Evolutionary conservation across 2,797 vertebrate genomes (phyloP).

Genomic region (Esox lucius): DNA sequence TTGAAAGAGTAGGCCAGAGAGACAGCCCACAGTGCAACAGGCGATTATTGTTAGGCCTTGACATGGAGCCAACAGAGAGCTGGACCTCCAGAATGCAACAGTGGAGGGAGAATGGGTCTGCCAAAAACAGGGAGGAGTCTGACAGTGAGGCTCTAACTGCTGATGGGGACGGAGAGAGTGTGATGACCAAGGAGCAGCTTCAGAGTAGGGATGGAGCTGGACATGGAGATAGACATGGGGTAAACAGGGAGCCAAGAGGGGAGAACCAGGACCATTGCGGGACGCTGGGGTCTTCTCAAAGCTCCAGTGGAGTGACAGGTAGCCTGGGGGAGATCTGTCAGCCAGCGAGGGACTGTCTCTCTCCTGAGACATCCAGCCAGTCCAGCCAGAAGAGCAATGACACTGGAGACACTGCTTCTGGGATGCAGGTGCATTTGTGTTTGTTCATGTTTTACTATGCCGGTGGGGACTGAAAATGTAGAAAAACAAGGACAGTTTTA

Average conservation of each 20-base stretch:
- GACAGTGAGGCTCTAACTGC: slow-evolving; percentile 18
- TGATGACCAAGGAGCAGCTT: slow-evolving; percentile 18
- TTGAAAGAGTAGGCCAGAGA: slow-evolving; percentile 12
- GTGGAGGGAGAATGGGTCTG: slow-evolving; percentile 23
- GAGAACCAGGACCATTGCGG: slow-evolving; percentile 52
- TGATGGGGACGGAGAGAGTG: not conserved
- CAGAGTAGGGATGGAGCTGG: slow-evolving; percentile 24
- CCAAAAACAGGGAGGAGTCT: slow-evolving; percentile 11
- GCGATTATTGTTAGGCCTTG: slow-evolving; percentile 30
- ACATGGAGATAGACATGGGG: slow-evolving; percentile 15
- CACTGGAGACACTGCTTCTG: slow-evolving; percentile 51
- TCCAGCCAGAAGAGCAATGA: slow-evolving; percentile 56
- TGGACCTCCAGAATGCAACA: slow-evolving; percentile 49
- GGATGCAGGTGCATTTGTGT: slow-evolving; percentile 61
- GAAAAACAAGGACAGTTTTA: too few species aligned
- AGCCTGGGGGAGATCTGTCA: slow-evolving; percentile 56
- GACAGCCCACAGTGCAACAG: slow-evolving; percentile 42
- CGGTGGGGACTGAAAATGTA: too few species aligned
- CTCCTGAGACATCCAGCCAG: slow-evolving; percentile 66
- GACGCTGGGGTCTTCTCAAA: slow-evolving; percentile 59
- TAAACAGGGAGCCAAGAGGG: slow-evolving; percentile 34
- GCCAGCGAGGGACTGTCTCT: slow-evolving; percentile 59
- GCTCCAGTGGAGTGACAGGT: slow-evolving; percentile 73
- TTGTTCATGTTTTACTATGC: not conserved
- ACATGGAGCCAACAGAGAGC: slow-evolving; percentile 42